Base-by-base conservation (phyloP, 1,140 invertebrate species). In the Rhagoletis pomonella region DNA sequence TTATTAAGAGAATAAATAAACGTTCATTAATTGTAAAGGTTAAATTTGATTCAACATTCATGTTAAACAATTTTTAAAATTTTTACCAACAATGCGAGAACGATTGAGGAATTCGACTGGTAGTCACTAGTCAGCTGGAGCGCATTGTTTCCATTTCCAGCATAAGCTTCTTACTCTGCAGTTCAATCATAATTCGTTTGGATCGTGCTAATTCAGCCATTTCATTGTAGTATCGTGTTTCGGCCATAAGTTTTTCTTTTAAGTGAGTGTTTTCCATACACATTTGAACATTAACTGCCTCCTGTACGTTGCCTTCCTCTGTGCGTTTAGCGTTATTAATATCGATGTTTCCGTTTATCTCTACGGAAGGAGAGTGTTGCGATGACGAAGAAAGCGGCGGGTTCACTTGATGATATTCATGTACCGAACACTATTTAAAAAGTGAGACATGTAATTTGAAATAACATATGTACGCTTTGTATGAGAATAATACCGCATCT, bases 181-280 rank as follows among this genome's bases (percentile, higher is more conserved):
- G 67, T 86, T 92, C 91, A 7, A 92, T 90, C 3, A 90, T 73
- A 62, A 90, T 87, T 0, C 91, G 88, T 73, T 92, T 92, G 73
- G 91, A 90, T 14, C 90, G 89, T 29, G 91, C 91, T 81, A 92
- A 55, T 50, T 91, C 90, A 29, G 91, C 91, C 91, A 92, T 92
- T 69, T 92, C 91, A 88, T 92, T 92, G 47, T 89, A 92, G 85
- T 92, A 92, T 86, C 92, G 91, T 85, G 91, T 92, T 86, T 92
- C 91, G 10, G 91, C 91, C 89, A 91, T 90, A 0, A 92, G 88
- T 59, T 92, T 92, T 55, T 92, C 91, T 7, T 90, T 90, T 87
- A 81, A 29, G 12, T 81, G 50, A 9, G 55, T 55, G 50, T 59
- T 81, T 4, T 81, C 47, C 44, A 81, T 9, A 81, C n/a, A 55